Evolutionary conservation across 2,113 vertebrate genomes (phyloP).

Genomic region (Phylloscopus trochilus): DNA sequence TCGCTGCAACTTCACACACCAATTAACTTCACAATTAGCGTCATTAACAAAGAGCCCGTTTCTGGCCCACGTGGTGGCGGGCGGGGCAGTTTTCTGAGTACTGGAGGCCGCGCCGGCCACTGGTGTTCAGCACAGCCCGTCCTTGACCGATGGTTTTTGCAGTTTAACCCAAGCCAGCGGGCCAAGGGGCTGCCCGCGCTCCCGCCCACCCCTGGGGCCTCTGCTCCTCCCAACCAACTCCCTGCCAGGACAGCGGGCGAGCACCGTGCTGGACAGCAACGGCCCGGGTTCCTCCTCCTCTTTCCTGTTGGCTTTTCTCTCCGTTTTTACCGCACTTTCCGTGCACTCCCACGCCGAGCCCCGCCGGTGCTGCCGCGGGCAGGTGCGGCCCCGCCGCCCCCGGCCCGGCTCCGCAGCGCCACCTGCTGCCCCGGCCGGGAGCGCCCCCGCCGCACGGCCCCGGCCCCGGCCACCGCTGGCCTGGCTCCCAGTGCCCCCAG

Average conservation of each 20-base stretch:
- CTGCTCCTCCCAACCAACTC: background rate
- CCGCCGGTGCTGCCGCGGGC: background rate
- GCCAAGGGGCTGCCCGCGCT: background rate
- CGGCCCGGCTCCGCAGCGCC: background rate
- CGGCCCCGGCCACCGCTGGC: too few relatives aligned
- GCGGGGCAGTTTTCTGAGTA: background rate
- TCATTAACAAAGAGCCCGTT: background rate
- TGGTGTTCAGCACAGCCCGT: background rate
- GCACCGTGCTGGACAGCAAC: background rate
- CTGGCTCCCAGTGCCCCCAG: too few relatives aligned
- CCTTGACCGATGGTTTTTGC: background rate
- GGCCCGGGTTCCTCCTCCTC: background rate
- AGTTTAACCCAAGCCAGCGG: background rate
- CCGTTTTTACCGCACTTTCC: rapidly evolving
- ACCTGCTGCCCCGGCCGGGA: background rate
- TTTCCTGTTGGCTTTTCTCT: background rate
- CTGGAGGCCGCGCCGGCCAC: background rate
- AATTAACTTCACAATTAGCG: background rate
- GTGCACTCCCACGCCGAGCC: background rate
- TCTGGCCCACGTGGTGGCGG: background rate
- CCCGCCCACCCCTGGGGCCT: background rate
- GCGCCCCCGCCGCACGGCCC: background rate
- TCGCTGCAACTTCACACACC: background rate
- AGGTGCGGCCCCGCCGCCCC: background rate
- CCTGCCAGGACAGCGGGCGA: background rate